Conservation (phyloP, 92 coral and sea anemone genomes). For the Porites evermanni region DNA sequence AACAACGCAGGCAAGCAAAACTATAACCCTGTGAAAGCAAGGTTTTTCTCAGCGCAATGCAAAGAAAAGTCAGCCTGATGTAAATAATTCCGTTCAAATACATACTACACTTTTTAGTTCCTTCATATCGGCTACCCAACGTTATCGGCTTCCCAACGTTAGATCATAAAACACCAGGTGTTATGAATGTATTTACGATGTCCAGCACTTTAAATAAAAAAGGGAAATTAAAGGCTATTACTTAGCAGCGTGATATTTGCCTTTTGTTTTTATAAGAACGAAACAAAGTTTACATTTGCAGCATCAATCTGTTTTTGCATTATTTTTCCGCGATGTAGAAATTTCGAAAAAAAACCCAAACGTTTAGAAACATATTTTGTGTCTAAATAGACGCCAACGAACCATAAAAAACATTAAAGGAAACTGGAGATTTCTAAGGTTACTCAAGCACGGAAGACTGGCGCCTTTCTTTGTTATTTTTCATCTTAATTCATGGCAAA, state of each 20-base stretch:
- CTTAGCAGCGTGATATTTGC: background rate
- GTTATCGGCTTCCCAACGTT: background rate
- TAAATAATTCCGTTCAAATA: background rate
- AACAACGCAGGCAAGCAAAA: too few relatives aligned
- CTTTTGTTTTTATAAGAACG: background rate
- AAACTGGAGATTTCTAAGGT: too few relatives aligned
- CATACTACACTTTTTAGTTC: slow-evolving; percentile 5
- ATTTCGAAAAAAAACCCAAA: background rate
- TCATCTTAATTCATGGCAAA: background rate
- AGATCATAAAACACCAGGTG: background rate
- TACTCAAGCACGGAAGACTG: too few relatives aligned
- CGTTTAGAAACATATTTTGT: too few relatives aligned
- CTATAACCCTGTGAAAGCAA: background rate
- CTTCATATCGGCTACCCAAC: background rate
- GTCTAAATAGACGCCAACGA: too few relatives aligned
- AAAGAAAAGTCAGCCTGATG: background rate
- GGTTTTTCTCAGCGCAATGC: background rate
- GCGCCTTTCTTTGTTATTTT: too few relatives aligned
- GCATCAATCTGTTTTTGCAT: background rate
- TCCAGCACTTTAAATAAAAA: background rate
- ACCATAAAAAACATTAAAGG: too few relatives aligned
- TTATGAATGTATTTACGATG: background rate
- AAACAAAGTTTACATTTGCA: background rate
- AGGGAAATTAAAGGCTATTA: background rate
- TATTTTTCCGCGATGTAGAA: background rate